These are phyloP conservation scores for Kryptolebias marmoratus DNA, from an alignment of 2,113 vertebrate species.

Conservation along the genomic window DNA sequence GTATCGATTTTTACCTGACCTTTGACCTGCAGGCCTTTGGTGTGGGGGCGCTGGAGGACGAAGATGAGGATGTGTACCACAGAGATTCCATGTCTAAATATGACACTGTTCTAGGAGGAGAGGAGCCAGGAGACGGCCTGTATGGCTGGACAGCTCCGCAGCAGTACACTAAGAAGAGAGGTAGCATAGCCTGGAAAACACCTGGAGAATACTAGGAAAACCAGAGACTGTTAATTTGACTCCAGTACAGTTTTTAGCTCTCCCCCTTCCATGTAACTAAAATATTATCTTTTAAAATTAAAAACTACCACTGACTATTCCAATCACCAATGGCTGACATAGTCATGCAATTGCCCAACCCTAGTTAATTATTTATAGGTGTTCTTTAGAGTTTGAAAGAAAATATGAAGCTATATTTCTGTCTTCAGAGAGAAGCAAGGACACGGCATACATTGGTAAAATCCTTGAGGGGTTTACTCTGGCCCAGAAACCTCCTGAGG, in stretches of 20 bases:
- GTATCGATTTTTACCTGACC: not conserved
- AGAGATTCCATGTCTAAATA: slow-evolving; percentile 90
- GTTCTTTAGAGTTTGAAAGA: no score
- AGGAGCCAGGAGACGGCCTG: slow-evolving; percentile 92
- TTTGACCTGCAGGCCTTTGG: slow-evolving; percentile 88
- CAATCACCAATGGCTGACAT: no score
- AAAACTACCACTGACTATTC: not conserved
- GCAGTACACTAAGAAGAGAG: slow-evolving; percentile 82
- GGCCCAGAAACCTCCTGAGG: not conserved
- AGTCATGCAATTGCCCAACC: no score
- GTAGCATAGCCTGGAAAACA: slow-evolving; percentile 27
- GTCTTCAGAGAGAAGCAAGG: slow-evolving; percentile 62
- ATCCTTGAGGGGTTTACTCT: slow-evolving; percentile 73
- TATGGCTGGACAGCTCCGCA: slow-evolving; percentile 96
- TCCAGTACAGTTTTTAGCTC: no score
- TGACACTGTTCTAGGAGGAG: slow-evolving; percentile 86
- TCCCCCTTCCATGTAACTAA: no score
- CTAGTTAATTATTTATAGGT: no score
- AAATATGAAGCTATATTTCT: not conserved
- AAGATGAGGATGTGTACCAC: slow-evolving; percentile 94
- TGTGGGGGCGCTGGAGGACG: slow-evolving; percentile 93
- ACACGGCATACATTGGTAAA: slow-evolving; percentile 55
- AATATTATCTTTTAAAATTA: no score
- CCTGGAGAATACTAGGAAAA: not conserved
- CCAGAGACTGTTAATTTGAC: not conserved